Evolutionary conservation across 2,888 invertebrate genomes (phyloP), one percentile per base, ranked within the genome.

Genomic region (Tenthredo amoena): DNA sequence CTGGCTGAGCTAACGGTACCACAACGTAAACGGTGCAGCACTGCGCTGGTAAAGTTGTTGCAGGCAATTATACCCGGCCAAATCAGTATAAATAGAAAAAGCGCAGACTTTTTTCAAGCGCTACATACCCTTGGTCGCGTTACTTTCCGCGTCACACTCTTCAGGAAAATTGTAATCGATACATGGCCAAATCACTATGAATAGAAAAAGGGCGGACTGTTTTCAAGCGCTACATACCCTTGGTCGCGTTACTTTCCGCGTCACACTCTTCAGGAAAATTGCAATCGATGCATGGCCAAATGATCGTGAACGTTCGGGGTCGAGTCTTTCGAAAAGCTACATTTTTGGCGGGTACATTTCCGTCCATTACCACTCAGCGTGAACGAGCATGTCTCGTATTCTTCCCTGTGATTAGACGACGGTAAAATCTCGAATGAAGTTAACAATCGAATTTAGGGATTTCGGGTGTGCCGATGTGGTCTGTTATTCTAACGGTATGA

Each of bases 401-500:
- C 18, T 68, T 68, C 31, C 2, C 1, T 10, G 34, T 34, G 26
- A 68, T 34, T 68, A 68, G 18, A 68, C 68, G 68, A 68, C 10
- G 15, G 4, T 18, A 10, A 68, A 10, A 68, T 34, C 34, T 26
- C 31, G 34, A 34, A 68, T 18, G 12, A 34, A 34, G 34, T 68
- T 68, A 34, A 62, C 26, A 62, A 68, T 68, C 68, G 68, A 68
- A 68, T 68, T 68, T 26, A 6, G 18, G 34, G 34, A 68, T 68
- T 68, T 68, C 34, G 18, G 68, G 15, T 10, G 21, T 68, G 43
- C 40, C 40, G n/a, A 43, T 74, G 72, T 74, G 43, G n/a, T 21
- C 72, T 74, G 43, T 74, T 74, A 74, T 74, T 74, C 43, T 43
- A 74, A 26, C 43, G 40, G 72, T 26, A 43, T 21, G 40, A 34